phyloP scores from a whole-genome alignment of 2,113 vertebrate genomes.

The Dromaius novaehollandiae region DNA sequence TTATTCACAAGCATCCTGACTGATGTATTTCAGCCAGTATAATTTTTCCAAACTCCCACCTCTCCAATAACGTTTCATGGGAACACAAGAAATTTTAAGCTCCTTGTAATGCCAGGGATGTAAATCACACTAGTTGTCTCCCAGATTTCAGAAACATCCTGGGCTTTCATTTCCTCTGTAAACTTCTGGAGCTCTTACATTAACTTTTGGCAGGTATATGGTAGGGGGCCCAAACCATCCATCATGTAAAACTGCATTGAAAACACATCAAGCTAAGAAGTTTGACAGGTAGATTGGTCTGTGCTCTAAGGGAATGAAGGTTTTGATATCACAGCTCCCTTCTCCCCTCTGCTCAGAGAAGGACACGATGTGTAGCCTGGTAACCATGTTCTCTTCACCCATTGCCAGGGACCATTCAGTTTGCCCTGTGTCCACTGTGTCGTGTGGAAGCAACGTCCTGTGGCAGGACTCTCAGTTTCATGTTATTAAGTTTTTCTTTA shows the following conservation, averaged over 20 bases:
- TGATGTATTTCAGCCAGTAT: slow-evolving; percentile 33
- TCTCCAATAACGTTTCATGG: slow-evolving; percentile 15
- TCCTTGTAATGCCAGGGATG: slow-evolving; percentile 54
- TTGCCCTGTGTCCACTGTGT: background rate
- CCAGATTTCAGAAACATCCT: slow-evolving; percentile 61
- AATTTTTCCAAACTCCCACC: slow-evolving; percentile 35
- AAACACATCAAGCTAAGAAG: slow-evolving; percentile 49
- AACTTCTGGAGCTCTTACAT: slow-evolving; percentile 38
- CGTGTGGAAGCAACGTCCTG: rapidly evolving
- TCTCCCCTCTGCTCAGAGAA: background rate
- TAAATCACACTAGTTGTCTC: slow-evolving; percentile 78
- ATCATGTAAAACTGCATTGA: slow-evolving; percentile 43
- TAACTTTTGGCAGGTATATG: slow-evolving; percentile 68
- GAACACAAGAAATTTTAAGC: slow-evolving; percentile 56
- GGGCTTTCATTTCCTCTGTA: slow-evolving; percentile 67
- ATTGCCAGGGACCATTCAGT: background rate
- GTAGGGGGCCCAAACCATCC: slow-evolving; percentile 42
- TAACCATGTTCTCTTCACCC: background rate
- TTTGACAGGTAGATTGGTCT: slow-evolving; percentile 25
- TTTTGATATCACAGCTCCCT: background rate
- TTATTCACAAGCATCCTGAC: slow-evolving; percentile 24
- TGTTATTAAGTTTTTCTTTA: background rate
- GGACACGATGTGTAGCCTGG: background rate
- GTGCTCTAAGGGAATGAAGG: background rate
- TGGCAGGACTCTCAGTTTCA: background rate